Evolutionary conservation across 1,140 invertebrate genomes (phyloP).

Genomic region (honey bee (Apis mellifera)): DNA sequence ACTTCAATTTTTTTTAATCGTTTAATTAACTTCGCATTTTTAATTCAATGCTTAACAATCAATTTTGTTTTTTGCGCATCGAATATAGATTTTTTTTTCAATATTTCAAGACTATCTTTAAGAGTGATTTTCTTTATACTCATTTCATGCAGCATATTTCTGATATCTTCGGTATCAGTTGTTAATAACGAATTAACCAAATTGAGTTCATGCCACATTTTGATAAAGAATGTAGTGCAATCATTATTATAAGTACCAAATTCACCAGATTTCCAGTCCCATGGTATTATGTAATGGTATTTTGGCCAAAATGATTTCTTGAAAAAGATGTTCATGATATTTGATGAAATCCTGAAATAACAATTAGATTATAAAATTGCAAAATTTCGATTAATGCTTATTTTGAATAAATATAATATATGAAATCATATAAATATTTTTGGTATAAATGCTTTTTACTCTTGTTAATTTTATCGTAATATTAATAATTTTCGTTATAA

Average conservation of each 20-base stretch:
- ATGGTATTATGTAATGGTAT: conserved; percentile 89
- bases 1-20: too few species aligned
- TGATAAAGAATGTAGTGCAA: conserved; percentile 85
- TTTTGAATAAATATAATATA: too few species aligned
- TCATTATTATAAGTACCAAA: conserved; percentile 87
- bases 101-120: conserved; percentile 49
- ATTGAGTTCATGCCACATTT: conserved; percentile 85
- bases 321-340: conserved; percentile 88
- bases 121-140: conserved; percentile 64
- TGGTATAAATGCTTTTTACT: too few species aligned
- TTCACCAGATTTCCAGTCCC: conserved; percentile 90
- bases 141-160: conserved; percentile 82
- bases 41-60: conserved; percentile 57
- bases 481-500: too few species aligned
- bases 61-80: conserved; percentile 61
- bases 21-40: too few species aligned
- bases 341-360: conserved; percentile 84
- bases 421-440: too few species aligned
- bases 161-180: conserved; percentile 83
- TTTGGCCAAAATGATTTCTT: conserved; percentile 88
- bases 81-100: conserved; percentile 63
- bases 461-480: too few species aligned
- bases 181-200: conserved; percentile 84
- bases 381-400: too few species aligned
- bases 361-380: background rate